Evolutionary conservation across 2,113 vertebrate species (phyloP).

Genomic region (Rhynchomys soricoides): DNA sequence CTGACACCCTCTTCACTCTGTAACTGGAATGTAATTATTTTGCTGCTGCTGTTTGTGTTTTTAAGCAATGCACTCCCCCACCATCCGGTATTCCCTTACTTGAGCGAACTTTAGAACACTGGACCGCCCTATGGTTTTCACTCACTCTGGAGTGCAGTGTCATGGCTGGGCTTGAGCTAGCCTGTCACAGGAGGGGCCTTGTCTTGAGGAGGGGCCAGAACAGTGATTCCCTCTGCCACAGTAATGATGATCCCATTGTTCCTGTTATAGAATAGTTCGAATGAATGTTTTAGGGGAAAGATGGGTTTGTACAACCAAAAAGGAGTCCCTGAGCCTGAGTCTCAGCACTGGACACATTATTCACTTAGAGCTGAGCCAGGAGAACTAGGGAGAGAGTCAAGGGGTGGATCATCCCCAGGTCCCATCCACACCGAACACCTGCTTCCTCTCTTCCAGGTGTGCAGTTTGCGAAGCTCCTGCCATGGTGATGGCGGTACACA

Average conservation of each 20-base stretch:
- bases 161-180: neutral
- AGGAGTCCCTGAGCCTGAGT: neutral
- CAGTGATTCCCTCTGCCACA: accelerated
- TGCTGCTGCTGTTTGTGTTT: neutral
- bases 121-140: neutral
- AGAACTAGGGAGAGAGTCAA: neutral
- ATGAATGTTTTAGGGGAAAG: neutral
- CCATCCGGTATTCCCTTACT: neutral
- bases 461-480: constrained; percentile 97
- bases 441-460: constrained; percentile 86
- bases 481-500: constrained; percentile 97
- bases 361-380: neutral
- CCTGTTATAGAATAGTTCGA: neutral
- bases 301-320: accelerated
- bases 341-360: accelerated
- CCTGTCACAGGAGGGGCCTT: neutral
- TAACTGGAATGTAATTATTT: constrained; percentile 24
- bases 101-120: neutral
- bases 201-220: neutral
- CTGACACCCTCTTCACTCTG: neutral
- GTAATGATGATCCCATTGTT: neutral
- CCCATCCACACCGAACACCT: neutral
- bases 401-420: neutral
- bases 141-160: neutral
- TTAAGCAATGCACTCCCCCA: neutral